These are phyloP conservation scores for Drosophila pandora DNA, from an alignment of 1,140 invertebrate species.

Conservation along the genomic window DNA sequence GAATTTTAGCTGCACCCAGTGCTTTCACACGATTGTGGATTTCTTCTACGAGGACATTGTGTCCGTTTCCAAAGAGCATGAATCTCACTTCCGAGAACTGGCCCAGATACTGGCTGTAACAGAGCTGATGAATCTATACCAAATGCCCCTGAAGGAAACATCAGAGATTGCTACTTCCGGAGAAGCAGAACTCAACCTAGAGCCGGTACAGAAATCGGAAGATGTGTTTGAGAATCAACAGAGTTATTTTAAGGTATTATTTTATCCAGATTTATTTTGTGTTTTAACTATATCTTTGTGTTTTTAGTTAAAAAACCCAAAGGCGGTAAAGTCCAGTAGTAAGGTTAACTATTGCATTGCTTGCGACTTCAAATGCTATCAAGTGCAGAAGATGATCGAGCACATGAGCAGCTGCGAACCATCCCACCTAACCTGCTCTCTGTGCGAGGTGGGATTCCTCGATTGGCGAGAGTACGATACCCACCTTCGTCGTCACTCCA, in stretches of 20 bases:
- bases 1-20: slow-evolving; percentile 68
- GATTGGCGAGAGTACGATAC: slow-evolving; percentile 82
- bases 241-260: slow-evolving; percentile 72
- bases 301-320: slow-evolving; percentile 67
- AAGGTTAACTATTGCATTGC: slow-evolving; percentile 83
- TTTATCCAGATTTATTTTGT: no score
- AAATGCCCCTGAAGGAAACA: slow-evolving; percentile 42
- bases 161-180: slow-evolving; percentile 2
- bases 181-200: slow-evolving; percentile 22
- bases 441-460: slow-evolving; percentile 84
- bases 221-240: slow-evolving; percentile 71
- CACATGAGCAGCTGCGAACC: slow-evolving; percentile 84
- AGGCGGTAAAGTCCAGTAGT: slow-evolving; percentile 63
- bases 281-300: neutral
- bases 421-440: slow-evolving; percentile 84
- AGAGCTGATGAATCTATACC: slow-evolving; percentile 70
- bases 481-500: slow-evolving; percentile 84
- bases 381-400: slow-evolving; percentile 81
- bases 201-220: slow-evolving; percentile 38
- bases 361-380: slow-evolving; percentile 83
- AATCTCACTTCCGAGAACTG: slow-evolving; percentile 69
- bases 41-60: slow-evolving; percentile 81
- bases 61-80: slow-evolving; percentile 74
- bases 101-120: slow-evolving; percentile 72
- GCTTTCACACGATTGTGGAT: slow-evolving; percentile 76